Conservation (phyloP, 2,888 invertebrate species). For the Sinodicranocentrus sp. region DNA sequence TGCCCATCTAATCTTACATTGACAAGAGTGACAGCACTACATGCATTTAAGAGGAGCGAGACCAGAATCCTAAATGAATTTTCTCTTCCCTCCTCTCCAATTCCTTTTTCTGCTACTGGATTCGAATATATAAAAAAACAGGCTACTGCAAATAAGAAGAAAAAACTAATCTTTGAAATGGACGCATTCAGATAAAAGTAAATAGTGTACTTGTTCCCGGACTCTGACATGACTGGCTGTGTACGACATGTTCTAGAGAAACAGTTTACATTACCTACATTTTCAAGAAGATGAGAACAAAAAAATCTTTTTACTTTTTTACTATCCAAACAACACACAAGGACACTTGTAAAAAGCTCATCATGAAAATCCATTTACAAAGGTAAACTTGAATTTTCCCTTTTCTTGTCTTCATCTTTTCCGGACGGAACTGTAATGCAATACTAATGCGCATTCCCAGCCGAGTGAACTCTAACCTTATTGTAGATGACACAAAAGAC, state of each 20-base stretch:
- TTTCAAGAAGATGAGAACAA: not conserved
- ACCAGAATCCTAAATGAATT: constrained; percentile 59
- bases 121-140: not conserved
- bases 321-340: not conserved
- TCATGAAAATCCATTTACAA: constrained; percentile 39
- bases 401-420: not conserved
- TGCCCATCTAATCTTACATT: constrained; percentile 64
- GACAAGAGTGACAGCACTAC: constrained; percentile 59
- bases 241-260: not conserved
- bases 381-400: constrained; percentile 26
- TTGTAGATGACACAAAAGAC: not conserved
- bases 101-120: not conserved
- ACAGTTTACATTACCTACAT: not conserved
- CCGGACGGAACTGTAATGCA: constrained; percentile 18
- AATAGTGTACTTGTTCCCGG: constrained; percentile 11
- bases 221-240: constrained; percentile 34
- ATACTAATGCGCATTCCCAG: constrained; percentile 40
- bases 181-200: constrained; percentile 49
- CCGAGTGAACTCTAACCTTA: not conserved
- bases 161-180: constrained; percentile 49
- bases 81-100: not conserved
- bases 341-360: constrained; percentile 27
- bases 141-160: not conserved
- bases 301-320: constrained; percentile 2
- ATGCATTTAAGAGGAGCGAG: constrained; percentile 55